Conservation (phyloP, 2,797 vertebrate species). For the Notoglanidium macrostoma region DNA sequence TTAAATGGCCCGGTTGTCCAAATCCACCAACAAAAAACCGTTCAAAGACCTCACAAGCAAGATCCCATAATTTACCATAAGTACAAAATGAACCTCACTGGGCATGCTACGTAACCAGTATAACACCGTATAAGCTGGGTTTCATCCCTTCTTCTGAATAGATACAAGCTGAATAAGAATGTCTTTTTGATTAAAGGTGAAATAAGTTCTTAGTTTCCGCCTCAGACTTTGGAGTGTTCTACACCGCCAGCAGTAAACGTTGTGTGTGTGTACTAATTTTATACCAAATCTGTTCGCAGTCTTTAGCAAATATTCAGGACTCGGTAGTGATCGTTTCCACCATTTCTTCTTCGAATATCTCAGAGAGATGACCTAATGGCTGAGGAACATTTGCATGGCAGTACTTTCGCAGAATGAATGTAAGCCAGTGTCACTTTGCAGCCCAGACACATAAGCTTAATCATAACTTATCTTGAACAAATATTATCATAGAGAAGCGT, state of each 20-base stretch:
- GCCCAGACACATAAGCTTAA: slow-evolving; percentile 17
- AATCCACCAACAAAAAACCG: not conserved
- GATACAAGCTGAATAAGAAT: not conserved
- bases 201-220: not conserved
- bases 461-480: slow-evolving; percentile 29
- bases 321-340: not conserved
- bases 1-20: not conserved
- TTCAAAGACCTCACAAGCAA: not conserved
- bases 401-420: slow-evolving; percentile 60
- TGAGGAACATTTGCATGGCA: slow-evolving; percentile 20
- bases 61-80: not conserved
- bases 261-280: not conserved
- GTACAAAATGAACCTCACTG: not conserved
- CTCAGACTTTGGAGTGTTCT: not conserved
- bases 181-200: not conserved
- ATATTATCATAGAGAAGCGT: slow-evolving; percentile 50
- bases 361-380: not conserved
- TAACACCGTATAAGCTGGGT: not conserved
- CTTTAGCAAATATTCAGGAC: not conserved
- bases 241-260: too few relatives aligned
- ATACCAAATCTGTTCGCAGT: not conserved
- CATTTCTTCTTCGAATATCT: not conserved
- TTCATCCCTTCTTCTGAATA: not conserved
- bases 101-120: not conserved
- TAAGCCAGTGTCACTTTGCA: slow-evolving; percentile 52